Base-by-base conservation (phyloP, 2,888 invertebrate species). In the Hedya salicella region DNA sequence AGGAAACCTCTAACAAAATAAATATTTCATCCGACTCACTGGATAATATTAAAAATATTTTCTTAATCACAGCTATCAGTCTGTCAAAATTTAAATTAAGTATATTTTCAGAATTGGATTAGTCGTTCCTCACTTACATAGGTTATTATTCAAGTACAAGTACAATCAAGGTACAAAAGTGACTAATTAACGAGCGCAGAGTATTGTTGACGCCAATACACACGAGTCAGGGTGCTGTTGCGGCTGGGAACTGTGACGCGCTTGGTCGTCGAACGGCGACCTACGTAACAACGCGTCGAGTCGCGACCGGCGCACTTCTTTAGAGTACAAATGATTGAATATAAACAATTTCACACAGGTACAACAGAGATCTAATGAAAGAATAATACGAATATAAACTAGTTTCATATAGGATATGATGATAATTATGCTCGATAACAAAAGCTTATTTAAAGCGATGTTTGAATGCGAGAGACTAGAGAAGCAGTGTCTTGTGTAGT, bases 41-140 rank as follows among this genome's bases (percentile, higher is more conserved):
- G 92, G 92, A 91, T 88, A 89, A 89, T 91, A 91, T 91, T 91
- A 91, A 91, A 90, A 91, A 92, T 91, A 91, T 91, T 89, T 88
- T 91, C 89, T 90, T 91, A 91, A 92, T 92, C 92, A 92, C 92
- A 92, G 91, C 89, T 91, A 91, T 92, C 92, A 92, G 92, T 92
- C 92, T 92, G 92, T 91, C 87, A 89, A 87, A 92, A 91, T 92
- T 92, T 92, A 91, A 92, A 92, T 92, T 92, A 92, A 92, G 91
- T 92, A 92, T 91, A 92, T 92, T 89, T 75, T 91, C 91, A 91
- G 90, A 91, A 89, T 87, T 88, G 89, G 85, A 87, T 91, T 89
- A 88, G 88, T 89, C 87, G 82, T 86, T 82, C 85, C 83, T 88
- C 87, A 85, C 89, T 87, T 87, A 88, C 77, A 83, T 86, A 89